Percentiles rank a stretch among this genome's conserved stretches.
Conservation (phyloP, 1,140 invertebrate genomes). For the Nilaparvata lugens region DNA sequence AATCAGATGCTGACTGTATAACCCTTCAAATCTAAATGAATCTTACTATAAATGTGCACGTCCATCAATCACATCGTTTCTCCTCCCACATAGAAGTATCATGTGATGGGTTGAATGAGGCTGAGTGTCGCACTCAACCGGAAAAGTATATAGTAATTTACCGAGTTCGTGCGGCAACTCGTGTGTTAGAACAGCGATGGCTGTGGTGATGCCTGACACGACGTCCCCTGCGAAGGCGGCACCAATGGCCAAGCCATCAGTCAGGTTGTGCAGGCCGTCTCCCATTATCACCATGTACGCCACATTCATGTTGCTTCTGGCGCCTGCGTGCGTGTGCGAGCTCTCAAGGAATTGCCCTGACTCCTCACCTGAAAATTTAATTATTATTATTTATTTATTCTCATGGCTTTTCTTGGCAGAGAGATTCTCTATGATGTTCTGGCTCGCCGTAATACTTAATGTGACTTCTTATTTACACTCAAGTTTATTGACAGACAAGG, state of each 20-base stretch:
- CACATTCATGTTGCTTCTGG: constrained; percentile 36
- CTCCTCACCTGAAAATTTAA: too few relatives aligned
- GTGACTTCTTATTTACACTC: too few relatives aligned
- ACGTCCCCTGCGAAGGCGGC: constrained; percentile 62
- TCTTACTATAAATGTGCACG: background rate
- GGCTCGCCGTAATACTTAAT: too few relatives aligned
- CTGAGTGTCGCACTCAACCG: background rate
- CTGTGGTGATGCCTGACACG: constrained; percentile 62
- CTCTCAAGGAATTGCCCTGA: too few relatives aligned
- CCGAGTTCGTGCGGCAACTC: constrained; percentile 72
- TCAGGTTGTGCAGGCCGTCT: constrained; percentile 70
- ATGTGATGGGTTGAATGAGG: background rate
- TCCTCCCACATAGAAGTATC: background rate
- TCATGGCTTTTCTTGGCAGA: too few relatives aligned
- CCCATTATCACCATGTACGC: constrained; percentile 72
- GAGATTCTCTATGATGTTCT: too few relatives aligned
- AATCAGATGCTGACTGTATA: too few relatives aligned
- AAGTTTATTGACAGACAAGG: too few relatives aligned
- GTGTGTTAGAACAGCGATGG: constrained; percentile 70
- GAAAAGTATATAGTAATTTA: too few relatives aligned
- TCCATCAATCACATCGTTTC: too few relatives aligned
- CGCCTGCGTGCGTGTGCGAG: background rate
- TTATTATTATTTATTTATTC: too few relatives aligned
- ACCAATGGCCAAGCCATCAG: constrained; percentile 70
- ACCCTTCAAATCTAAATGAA: too few relatives aligned